Conservation (phyloP, 2,113 vertebrate genomes). For the Cettia cetti region DNA sequence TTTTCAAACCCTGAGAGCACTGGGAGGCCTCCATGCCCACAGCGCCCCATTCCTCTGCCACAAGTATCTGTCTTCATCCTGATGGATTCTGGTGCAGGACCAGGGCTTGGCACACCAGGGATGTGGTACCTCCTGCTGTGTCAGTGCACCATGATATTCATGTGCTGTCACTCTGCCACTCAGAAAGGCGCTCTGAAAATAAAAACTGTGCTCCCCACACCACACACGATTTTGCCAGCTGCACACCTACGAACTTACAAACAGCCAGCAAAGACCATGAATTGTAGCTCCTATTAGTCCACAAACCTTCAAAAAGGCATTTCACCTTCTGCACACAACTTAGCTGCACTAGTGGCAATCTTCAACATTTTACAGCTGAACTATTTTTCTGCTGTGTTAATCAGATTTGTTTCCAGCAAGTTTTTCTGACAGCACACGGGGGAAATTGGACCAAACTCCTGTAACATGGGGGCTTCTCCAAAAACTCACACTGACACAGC, state of each 20-base stretch:
- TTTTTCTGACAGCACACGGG: background rate
- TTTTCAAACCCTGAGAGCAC: background rate
- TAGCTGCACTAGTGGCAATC: background rate
- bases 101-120: background rate
- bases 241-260: background rate
- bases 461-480: background rate
- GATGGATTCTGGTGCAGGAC: background rate
- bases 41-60: background rate
- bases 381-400: background rate
- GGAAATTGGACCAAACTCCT: background rate
- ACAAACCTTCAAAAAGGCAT: background rate
- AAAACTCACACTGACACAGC: background rate
- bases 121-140: background rate
- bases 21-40: background rate
- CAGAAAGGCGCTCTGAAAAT: background rate
- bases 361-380: background rate
- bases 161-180: background rate
- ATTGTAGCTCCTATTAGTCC: background rate
- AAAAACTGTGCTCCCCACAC: background rate
- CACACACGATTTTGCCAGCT: rapidly evolving
- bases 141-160: rapidly evolving
- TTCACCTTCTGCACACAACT: background rate
- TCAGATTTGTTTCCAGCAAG: background rate
- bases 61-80: rapidly evolving
- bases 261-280: background rate